Evolutionary conservation across 2,113 vertebrate species (phyloP).

Genomic region (Pelobates fuscus): DNA sequence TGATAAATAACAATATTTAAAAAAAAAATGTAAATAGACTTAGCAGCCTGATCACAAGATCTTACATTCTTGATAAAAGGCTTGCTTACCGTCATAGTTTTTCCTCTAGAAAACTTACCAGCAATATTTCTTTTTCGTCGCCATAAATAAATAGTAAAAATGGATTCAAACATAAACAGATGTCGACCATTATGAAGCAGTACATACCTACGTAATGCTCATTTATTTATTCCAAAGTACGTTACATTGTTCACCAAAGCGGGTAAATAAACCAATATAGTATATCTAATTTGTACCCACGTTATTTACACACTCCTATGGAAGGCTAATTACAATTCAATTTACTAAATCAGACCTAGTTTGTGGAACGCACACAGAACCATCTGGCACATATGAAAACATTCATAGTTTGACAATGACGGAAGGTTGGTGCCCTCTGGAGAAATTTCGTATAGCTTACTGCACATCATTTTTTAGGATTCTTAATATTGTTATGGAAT

Average conservation of each 20-base stretch:
- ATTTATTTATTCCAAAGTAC: constrained; percentile 40
- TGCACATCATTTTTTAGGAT: constrained; percentile 24
- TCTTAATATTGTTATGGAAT: constrained; percentile 34
- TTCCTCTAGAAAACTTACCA: background rate
- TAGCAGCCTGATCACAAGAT: too few species aligned
- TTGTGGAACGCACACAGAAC: background rate
- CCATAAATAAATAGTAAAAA: background rate
- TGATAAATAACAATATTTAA: too few species aligned
- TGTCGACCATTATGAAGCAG: background rate
- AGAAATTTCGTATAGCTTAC: constrained; percentile 7
- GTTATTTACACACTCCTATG: constrained; percentile 4
- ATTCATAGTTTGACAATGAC: background rate
- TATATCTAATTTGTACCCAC: constrained; percentile 1
- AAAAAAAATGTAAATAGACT: too few species aligned
- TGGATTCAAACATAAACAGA: background rate
- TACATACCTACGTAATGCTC: background rate
- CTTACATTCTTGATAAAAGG: too few species aligned
- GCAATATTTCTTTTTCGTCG: background rate
- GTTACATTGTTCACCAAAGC: constrained; percentile 18
- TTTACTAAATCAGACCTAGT: constrained; percentile 24
- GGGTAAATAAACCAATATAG: constrained; percentile 37
- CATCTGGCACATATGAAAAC: background rate
- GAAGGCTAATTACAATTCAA: constrained; percentile 20
- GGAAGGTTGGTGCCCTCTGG: constrained; percentile 9
- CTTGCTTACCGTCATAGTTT: too few species aligned